These are phyloP conservation scores for Drosophila mauritiana DNA, from an alignment of 1,140 invertebrate species.

Conservation along the genomic window DNA sequence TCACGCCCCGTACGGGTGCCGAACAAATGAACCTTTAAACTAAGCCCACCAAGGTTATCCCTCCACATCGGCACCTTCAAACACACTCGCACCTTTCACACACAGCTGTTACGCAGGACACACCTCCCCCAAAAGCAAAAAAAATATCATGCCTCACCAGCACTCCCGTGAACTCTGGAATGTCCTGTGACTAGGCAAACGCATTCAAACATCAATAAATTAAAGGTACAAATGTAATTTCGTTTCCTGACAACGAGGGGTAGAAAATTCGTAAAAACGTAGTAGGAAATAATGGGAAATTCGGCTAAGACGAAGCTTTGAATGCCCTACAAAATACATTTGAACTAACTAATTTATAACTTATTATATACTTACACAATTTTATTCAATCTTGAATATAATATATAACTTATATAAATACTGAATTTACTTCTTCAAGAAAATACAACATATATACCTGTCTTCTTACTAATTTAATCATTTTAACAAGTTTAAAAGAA, in stretches of 20 bases:
- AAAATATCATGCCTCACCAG: background rate
- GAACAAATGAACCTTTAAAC: slow-evolving; percentile 65
- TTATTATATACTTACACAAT: background rate
- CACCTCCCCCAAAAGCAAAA: slow-evolving; percentile 50
- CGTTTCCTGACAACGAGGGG: slow-evolving; percentile 53
- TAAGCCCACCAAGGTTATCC: slow-evolving; percentile 38
- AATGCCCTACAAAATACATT: background rate
- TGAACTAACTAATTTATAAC: background rate
- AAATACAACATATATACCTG: too few relatives aligned
- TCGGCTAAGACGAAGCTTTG: background rate
- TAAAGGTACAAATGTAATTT: slow-evolving; percentile 82
- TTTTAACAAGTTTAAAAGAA: too few relatives aligned
- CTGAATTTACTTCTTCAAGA: too few relatives aligned
- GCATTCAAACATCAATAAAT: slow-evolving; percentile 79
- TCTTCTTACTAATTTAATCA: too few relatives aligned
- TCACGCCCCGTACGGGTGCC: slow-evolving; percentile 59
- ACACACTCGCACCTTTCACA: slow-evolving; percentile 14
- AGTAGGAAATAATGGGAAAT: slow-evolving; percentile 10
- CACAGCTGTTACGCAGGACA: slow-evolving; percentile 41
- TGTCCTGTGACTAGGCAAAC: slow-evolving; percentile 47
- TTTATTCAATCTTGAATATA: too few relatives aligned
- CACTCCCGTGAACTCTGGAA: background rate
- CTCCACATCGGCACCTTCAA: slow-evolving; percentile 43
- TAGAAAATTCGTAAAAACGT: slow-evolving; percentile 17
- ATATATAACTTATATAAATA: too few relatives aligned